Conservation (phyloP, 30 jellyfish, hydroid and myxozoan species). For the Mastigias papua region DNA sequence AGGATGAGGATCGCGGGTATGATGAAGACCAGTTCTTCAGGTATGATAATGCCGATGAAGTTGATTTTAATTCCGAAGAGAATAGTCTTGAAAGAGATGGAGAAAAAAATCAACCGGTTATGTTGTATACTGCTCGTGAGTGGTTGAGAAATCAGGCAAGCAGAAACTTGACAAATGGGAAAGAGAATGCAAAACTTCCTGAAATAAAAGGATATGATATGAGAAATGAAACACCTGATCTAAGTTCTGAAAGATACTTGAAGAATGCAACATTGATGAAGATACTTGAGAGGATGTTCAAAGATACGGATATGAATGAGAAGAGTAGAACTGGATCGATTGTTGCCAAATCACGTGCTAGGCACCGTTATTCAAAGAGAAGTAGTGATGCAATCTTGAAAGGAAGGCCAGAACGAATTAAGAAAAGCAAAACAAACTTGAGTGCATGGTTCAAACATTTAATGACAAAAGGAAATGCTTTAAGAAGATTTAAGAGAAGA, state of each 20-base stretch:
- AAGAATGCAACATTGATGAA: conserved; percentile 9
- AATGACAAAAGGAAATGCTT: not conserved
- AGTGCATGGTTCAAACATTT: not conserved
- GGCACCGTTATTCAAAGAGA: not conserved
- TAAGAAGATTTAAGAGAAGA: too few species aligned
- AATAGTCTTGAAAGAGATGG: not conserved
- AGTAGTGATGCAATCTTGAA: not conserved
- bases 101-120: not conserved
- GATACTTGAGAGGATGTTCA: conserved; percentile 2
- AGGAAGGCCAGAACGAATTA: not conserved
- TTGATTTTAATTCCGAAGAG: not conserved
- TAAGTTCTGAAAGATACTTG: not conserved
- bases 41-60: conserved; percentile 11
- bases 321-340: not conserved
- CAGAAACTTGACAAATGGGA: not conserved
- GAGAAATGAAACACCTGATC: not conserved
- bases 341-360: not conserved
- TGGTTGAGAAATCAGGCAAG: not conserved
- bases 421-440: not conserved
- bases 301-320: not conserved
- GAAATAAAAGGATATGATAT: not conserved
- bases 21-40: not conserved
- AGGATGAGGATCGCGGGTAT: not conserved
- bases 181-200: not conserved
- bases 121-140: conserved; percentile 3